Evolutionary conservation across 2,888 invertebrate genomes (phyloP), one percentile per base, ranked within the genome.

Genomic region (Scrobipalpa atriplicella): DNA sequence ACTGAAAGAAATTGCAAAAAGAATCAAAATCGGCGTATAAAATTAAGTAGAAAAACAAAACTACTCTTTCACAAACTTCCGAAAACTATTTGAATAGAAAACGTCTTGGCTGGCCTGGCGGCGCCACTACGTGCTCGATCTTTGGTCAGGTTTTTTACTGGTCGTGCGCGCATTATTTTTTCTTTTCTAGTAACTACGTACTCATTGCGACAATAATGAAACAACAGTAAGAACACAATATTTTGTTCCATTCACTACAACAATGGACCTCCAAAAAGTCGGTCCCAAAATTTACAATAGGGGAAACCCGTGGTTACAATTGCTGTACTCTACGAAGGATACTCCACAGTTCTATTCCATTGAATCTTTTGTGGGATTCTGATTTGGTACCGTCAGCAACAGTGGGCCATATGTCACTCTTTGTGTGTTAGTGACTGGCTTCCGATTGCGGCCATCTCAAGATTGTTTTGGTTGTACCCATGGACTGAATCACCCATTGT

Each of bases 351-450:
- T 29, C 38, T 58, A 58, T 58, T 58, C n/a, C 38, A 58, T 58
- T 58, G 38, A 58, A 63, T 69, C 69, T 67, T 72, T 71, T 70
- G 72, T 77, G 74, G 75, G 72, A 75, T 80, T 80, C 78, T 79
- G 81, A 82, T 82, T 83, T 82, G 81, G 29, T 83, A 80, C 80
- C 78, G 76, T 78, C 41, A 71, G 79, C 81, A 84, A 82, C 81
- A 75, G 79, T 69, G 71, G 71, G 73, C 81, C 79, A 83, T 84
- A 82, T 77, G 81, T 83, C 85, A 79, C 73, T 78, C 77, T 78
- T 82, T 82, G 84, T 82, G 72, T 68, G 62, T 67, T 69, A 72
- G 72, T 73, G 72, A 69, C 70, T 71, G 67, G 70, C 73, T 79
- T 78, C 77, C 77, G 75, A 29, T 13, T 52, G 10, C 52, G 56